Evolutionary conservation across 2,888 invertebrate genomes (phyloP), one percentile per base, ranked within the genome.

Genomic region (Yponomeuta cagnagella): DNA sequence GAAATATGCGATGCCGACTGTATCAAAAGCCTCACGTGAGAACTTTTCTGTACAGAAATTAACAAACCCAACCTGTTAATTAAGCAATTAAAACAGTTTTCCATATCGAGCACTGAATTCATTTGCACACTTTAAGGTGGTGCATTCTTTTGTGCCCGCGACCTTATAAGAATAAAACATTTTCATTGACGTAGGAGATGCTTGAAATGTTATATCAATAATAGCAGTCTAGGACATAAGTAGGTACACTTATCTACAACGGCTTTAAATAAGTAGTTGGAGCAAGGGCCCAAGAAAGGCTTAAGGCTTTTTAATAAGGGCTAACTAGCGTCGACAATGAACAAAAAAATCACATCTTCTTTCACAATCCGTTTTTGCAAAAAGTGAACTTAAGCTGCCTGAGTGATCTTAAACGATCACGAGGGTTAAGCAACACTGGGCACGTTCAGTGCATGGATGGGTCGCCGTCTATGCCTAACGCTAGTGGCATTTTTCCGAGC

Each of bases 61-160:
- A 65, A 65, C 65, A 31, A 30, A 65, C 12, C 33, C 30, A 65
- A 65, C 30, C 65, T 31, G 30, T 33, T 65, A 65, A 65, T 65
- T 65, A 65, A 65, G 31, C 65, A 31, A 31, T 65, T 65, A 30
- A 65, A 65, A 65, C 31, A 48, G 52, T 58, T 58, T 58, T 58
- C 52, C 52, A 58, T 58, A 58, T 58, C 52, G 15, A 58, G 52
- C 52, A 5, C 52, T 15, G 52, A 58, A 58, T 58, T 58, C 52
- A 58, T 58, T 58, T 58, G 52, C 52, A 58, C 52, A 58, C 52
- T 43, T 43, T 58, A 58, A 58, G 52, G 52, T 58, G 52, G 52
- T 15, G 52, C 52, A 58, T 58, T 58, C 52, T 58, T 58, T 15
- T 58, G n/a, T 58, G 52, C 52, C 52, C 52, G 8, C 15, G 52